Evolutionary conservation across 2,797 vertebrate species (phyloP), one percentile per base, ranked within the genome.

Genomic region (Knipowitschia caucasica): DNA sequence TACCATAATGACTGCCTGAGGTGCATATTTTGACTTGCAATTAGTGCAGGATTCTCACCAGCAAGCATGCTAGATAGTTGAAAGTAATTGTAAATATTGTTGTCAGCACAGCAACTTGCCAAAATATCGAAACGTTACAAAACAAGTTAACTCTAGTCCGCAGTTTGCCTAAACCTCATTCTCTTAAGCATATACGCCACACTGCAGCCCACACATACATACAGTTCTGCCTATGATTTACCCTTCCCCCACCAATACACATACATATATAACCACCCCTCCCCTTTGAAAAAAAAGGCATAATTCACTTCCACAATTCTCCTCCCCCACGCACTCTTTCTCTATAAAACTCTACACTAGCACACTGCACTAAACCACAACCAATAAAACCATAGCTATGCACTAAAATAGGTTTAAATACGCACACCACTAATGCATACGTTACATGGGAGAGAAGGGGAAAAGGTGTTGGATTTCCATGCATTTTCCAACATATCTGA

Each of bases 261-360:
- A 75, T 80, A 79, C 71, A 83, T 84, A 81, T 77, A 84, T 78
- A 84, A 80, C 71, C 77, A 77, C 72, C 80, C 80, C 79, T 80
- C 81, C 81, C 66, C 57, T 71, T 59, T 70, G 74, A 76, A 86
- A 87, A 82, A 36, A 46, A 43, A 86, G 85, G 80, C 82, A 87
- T 85, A 86, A 87, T 86, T 87, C 83, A 81, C 82, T 83, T 83
- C 72, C 59, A 81, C 80, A 62, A 80, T 76, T 79, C 80, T 82
- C 82, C 80, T 80, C 80, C 85, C 85, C 84, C 77, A 75, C 71
- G 71, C 73, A 69, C 64, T 46, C 25, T 80, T 84, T 68, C 72
- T 78, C 80, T 70, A 62, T 54, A 79, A 76, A 80, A 78, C 79
- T 84, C 71, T 71, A 18, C 59, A 64, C 56, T 69, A 56, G 70